A percentile compares a stretch with the other conserved stretches of the same genome.
These are phyloP conservation scores for Microctenopoma stevenorrisi DNA, from an alignment of 2,797 vertebrate genomes.

Conservation along the genomic window DNA sequence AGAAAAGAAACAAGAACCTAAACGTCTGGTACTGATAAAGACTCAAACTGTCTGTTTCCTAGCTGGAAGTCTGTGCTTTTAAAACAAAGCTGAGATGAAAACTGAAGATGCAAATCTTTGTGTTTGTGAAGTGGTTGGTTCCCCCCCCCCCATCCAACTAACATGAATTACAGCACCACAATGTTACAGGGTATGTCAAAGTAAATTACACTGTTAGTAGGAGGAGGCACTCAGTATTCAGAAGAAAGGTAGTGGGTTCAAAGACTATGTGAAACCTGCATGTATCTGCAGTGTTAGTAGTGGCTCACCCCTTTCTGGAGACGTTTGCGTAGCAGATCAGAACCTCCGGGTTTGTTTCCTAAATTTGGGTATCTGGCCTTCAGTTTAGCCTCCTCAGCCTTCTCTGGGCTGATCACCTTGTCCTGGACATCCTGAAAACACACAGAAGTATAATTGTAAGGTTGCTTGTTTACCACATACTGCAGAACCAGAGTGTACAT, in stretches of 20 bases:
- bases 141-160: too few relatives aligned
- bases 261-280: background rate
- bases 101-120: too few relatives aligned
- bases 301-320: constrained; percentile 96
- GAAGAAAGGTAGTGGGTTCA: background rate
- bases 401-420: constrained; percentile 94
- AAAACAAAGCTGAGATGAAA: too few relatives aligned
- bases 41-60: too few relatives aligned
- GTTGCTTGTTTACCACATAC: background rate
- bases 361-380: constrained; percentile 97
- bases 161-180: background rate
- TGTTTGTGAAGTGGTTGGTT: too few relatives aligned
- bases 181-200: too few relatives aligned
- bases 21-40: too few relatives aligned
- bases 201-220: too few relatives aligned
- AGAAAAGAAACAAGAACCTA: background rate
- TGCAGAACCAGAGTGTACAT: background rate
- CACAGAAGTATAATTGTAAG: constrained; percentile 1
- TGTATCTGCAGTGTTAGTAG: constrained; percentile 13
- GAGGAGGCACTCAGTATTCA: background rate
- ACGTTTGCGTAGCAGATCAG: constrained; percentile 96
- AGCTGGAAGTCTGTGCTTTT: too few relatives aligned
- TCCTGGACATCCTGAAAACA: constrained; percentile 91
- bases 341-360: constrained; percentile 96
- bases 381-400: constrained; percentile 96